Evolutionary conservation across 2,888 invertebrate species (phyloP).

Genomic region (Urechis unicinctus): DNA sequence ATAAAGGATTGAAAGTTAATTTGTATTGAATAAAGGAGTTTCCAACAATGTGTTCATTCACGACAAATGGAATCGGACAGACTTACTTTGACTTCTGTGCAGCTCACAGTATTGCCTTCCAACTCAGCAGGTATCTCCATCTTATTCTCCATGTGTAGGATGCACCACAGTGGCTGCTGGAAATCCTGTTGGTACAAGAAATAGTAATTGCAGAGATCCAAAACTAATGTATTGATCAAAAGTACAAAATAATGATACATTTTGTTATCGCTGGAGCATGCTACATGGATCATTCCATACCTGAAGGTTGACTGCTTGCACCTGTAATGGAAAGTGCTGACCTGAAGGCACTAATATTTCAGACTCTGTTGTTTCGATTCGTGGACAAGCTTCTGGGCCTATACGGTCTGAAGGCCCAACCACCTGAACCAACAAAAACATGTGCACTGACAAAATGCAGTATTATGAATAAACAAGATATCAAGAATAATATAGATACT

Average conservation of each 20-base stretch:
- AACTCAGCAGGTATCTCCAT: constrained; percentile 21
- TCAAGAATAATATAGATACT: no score
- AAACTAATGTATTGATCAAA: no score
- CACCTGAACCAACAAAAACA: constrained; percentile 20
- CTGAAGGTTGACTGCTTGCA: constrained; percentile 86
- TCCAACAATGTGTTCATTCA: background rate
- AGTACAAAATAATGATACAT: no score
- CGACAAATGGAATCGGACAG: background rate
- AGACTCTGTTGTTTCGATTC: constrained; percentile 57
- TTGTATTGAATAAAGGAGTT: background rate
- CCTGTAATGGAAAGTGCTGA: constrained; percentile 80
- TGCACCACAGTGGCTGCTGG: constrained; percentile 52
- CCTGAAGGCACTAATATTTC: constrained; percentile 91
- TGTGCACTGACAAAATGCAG: background rate
- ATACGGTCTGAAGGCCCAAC: constrained; percentile 51
- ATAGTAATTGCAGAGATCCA: constrained; percentile 16
- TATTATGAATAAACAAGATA: no score
- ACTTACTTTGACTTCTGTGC: constrained; percentile 23
- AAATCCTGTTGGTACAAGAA: constrained; percentile 26
- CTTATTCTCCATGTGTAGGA: constrained; percentile 47
- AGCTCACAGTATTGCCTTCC: constrained; percentile 10
- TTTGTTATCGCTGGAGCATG: no score
- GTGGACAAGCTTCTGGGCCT: constrained; percentile 26
- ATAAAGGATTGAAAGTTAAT: constrained; percentile 4
- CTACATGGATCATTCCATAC: no score